Conservation (phyloP, 2,797 vertebrate genomes). For the Xyrichtys novacula region DNA sequence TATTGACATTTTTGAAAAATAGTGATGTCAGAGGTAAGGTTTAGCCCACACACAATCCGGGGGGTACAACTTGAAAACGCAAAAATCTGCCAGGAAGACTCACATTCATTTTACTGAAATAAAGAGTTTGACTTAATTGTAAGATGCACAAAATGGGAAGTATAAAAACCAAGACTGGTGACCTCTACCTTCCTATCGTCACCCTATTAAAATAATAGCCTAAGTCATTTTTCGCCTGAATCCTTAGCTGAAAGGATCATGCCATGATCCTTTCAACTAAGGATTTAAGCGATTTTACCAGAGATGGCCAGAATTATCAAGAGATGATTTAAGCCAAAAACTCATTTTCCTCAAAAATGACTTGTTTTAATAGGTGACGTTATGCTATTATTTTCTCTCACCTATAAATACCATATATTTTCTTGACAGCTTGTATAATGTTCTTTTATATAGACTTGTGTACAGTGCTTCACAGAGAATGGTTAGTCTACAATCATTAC, state of each 20-base stretch:
- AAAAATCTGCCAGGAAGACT: neutral
- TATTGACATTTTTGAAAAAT: conserved; percentile 82
- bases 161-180: no score
- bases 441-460: neutral
- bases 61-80: conserved; percentile 47
- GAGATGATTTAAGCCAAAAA: no score
- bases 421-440: neutral
- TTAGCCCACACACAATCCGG: conserved; percentile 71
- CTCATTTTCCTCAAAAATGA: no score
- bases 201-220: no score
- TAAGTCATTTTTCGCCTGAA: no score
- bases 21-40: conserved; percentile 67
- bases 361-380: no score
- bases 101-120: neutral
- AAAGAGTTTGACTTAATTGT: conserved; percentile 8
- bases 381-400: accelerated
- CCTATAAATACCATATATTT: neutral
- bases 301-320: no score
- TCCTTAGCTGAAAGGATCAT: no score
- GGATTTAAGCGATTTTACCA: no score
- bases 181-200: no score
- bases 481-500: no score
- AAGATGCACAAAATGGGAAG: neutral
- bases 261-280: no score
- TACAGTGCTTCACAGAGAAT: neutral